Conservation (phyloP, 2,888 invertebrate genomes). For the Calameuta filiformis region DNA sequence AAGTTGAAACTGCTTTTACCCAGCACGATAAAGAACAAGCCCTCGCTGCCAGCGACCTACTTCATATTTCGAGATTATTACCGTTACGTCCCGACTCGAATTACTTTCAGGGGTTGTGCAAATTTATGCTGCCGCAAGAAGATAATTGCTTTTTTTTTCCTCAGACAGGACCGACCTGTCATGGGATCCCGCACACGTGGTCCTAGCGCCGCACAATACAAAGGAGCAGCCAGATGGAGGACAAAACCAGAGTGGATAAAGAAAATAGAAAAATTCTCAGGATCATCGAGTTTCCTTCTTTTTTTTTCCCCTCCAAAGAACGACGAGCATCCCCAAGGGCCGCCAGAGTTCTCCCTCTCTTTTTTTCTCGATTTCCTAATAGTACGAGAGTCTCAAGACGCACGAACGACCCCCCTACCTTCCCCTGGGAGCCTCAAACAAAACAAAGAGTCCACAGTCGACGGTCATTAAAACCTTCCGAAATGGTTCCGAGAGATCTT, state of each 20-base stretch:
- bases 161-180: neutral
- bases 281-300: neutral
- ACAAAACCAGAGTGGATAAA: neutral
- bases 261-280: neutral
- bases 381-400: neutral
- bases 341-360: neutral
- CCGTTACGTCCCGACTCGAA: slow-evolving; percentile 18
- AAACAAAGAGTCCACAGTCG: neutral
- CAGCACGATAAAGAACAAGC: slow-evolving; percentile 19
- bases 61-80: slow-evolving; percentile 37
- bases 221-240: neutral
- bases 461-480: neutral
- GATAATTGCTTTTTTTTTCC: slow-evolving; percentile 12
- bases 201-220: neutral
- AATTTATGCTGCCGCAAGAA: slow-evolving; percentile 10
- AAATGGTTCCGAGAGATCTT: neutral
- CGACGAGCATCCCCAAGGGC: neutral
- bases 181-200: neutral
- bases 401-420: neutral
- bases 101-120: slow-evolving; percentile 28
- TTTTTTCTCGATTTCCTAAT: neutral
- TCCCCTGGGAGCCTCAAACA: neutral
- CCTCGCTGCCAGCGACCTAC: slow-evolving; percentile 24
- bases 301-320: neutral
- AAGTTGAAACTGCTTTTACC: slow-evolving; percentile 27